Conservation (phyloP, 2,113 vertebrate genomes). For the Heloderma charlesbogerti region DNA sequence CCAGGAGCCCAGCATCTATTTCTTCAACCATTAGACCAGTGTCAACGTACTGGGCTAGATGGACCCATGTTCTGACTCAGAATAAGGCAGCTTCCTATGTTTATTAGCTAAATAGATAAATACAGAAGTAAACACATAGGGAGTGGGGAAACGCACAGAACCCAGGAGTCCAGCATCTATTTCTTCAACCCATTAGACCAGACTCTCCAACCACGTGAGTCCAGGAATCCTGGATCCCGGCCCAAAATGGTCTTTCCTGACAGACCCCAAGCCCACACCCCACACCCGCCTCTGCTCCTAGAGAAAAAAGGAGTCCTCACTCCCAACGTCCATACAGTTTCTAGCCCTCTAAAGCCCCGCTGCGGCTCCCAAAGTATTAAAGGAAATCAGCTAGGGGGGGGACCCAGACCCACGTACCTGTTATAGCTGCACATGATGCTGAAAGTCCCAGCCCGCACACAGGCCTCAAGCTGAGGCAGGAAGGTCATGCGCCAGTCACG, state of each 20-base stretch:
- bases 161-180: too few species aligned
- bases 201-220: not conserved
- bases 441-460: constrained; percentile 67
- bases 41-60: too few species aligned
- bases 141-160: not conserved
- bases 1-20: too few species aligned
- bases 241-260: too few species aligned
- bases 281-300: not conserved
- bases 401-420: constrained; percentile 52
- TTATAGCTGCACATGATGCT: constrained; percentile 80
- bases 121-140: too few species aligned
- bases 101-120: too few species aligned
- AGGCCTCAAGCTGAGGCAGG: constrained; percentile 76
- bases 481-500: constrained; percentile 72
- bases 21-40: not conserved
- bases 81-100: too few species aligned
- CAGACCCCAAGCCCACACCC: too few species aligned
- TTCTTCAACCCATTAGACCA: not conserved
- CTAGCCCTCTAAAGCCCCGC: not conserved
- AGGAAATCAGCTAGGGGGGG: too few species aligned
- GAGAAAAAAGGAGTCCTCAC: not conserved
- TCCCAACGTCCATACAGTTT: not conserved
- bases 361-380: too few species aligned
- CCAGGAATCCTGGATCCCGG: not conserved
- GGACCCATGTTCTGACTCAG: too few species aligned